A percentile compares a stretch with the other conserved stretches of the same genome.
Evolutionary conservation across 2,888 invertebrate genomes (phyloP).

Genomic region (Rhaphigaster nebulosa): DNA sequence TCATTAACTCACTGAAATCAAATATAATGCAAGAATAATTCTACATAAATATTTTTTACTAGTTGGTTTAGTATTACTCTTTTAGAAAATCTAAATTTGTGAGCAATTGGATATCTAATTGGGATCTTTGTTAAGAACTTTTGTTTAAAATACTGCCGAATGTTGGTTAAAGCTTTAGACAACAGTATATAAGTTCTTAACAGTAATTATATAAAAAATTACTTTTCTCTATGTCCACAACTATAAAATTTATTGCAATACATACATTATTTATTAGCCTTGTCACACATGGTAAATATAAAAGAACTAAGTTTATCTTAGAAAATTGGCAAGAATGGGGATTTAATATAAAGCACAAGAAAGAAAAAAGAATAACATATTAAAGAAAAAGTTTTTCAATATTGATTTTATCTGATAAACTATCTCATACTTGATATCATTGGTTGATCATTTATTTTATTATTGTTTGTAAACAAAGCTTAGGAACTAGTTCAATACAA

Average conservation of each 20-base stretch:
- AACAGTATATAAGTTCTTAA: not conserved
- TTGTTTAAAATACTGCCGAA: not conserved
- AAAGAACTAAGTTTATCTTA: not conserved
- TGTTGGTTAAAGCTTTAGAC: not conserved
- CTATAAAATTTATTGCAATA: not conserved
- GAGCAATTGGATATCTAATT: not conserved
- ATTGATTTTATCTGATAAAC: not conserved
- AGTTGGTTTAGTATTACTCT: not conserved
- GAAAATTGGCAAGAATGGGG: not conserved
- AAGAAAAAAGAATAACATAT: not conserved
- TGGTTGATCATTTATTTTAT: not conserved
- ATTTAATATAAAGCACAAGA: not conserved
- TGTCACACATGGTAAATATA: not conserved
- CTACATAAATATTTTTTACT: not conserved
- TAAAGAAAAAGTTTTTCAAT: not conserved
- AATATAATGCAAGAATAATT: not conserved
- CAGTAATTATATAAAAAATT: not conserved
- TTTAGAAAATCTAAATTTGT: not conserved
- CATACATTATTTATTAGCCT: not conserved
- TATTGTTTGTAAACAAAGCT: not conserved
- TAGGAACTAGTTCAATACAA: not conserved
- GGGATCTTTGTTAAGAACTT: not conserved
- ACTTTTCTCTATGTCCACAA: not conserved
- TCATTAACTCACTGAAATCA: not conserved
- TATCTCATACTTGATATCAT: not conserved